These are phyloP conservation scores for Bagarius yarrelli DNA, from an alignment of 2,113 vertebrate species.

Conservation along the genomic window DNA sequence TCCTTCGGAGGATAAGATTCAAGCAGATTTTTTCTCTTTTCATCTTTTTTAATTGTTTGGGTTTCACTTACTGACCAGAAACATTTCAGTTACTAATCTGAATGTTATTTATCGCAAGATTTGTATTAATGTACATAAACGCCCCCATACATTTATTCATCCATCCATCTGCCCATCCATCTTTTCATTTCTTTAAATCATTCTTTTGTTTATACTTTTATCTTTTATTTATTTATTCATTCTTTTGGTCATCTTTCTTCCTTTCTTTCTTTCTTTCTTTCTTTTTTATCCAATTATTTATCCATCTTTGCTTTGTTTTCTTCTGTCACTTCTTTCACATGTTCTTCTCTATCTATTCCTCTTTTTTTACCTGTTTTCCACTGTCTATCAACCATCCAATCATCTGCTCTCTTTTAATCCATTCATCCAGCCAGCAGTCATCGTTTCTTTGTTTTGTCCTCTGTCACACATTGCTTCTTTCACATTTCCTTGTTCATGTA, in stretches of 20 bases:
- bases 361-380: not conserved
- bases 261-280: not conserved
- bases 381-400: not conserved
- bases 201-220: not conserved
- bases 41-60: not conserved
- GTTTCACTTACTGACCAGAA: not conserved
- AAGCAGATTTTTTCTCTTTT: slow-evolving; percentile 31
- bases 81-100: not conserved
- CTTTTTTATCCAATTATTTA: no score
- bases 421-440: not conserved
- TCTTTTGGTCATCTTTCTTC: not conserved
- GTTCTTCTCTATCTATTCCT: not conserved
- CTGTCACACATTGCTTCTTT: not conserved
- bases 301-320: not conserved
- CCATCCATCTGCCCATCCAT: not conserved
- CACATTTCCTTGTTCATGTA: no score
- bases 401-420: not conserved
- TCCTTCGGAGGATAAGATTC: no score
- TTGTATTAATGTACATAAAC: no score
- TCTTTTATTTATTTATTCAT: not conserved
- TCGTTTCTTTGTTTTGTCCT: not conserved
- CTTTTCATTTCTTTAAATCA: not conserved
- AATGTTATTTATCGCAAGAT: not conserved
- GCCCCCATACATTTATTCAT: not conserved
- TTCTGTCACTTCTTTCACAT: not conserved